Base-by-base conservation (phyloP, 2,888 invertebrate species). In the Agriopis leucophaearia region DNA sequence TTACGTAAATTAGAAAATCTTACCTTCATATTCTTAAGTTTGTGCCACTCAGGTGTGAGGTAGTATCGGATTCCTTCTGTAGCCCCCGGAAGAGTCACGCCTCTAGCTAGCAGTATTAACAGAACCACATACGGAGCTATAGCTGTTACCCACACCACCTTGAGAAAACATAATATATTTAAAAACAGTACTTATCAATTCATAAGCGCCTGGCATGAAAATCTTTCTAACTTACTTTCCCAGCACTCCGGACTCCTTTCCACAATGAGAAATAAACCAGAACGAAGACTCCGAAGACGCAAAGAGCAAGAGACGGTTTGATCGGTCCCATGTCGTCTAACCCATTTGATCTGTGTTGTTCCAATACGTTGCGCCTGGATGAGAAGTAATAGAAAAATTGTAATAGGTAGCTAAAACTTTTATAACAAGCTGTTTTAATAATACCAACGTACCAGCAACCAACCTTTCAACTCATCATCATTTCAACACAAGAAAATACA, bases 71-170 rank as follows among this genome's bases (percentile, higher is more conserved):
- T 98, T 47, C 98, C 98, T 78, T 97, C 96, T 12, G 95, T 95
- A 0, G 98, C 97, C 9, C 98, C 98, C 0, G 98, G 97, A 60
- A 98, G 91, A 0, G 97, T 97, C 10, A 98, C 96, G 9, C 98
- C 98, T 63, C 98, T 95, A 36, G 96, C 95, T 60, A 98, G 92
- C 36, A 99, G 95, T 74, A 98, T 98, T 74, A 98, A 94, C 50
- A 99, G 95, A 42, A 99, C 98, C 36, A 97, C 95, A 86, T 99
- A 99, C 0, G 99, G 99, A 45, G 98, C 97, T 69, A 98, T 91
- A 3, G 99, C 99, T 27, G 99, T 99, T 69, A 99, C 96, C 99
- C 99, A 99, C 61, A 99, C 99, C 69, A 97, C 97, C 97, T 97
- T 15, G 86, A 50, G 45, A 13, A 59, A 35, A 36, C 9, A 15